phyloP scores from a whole-genome alignment of 2,113 vertebrate genomes.

The Probosciger aterrimus region DNA sequence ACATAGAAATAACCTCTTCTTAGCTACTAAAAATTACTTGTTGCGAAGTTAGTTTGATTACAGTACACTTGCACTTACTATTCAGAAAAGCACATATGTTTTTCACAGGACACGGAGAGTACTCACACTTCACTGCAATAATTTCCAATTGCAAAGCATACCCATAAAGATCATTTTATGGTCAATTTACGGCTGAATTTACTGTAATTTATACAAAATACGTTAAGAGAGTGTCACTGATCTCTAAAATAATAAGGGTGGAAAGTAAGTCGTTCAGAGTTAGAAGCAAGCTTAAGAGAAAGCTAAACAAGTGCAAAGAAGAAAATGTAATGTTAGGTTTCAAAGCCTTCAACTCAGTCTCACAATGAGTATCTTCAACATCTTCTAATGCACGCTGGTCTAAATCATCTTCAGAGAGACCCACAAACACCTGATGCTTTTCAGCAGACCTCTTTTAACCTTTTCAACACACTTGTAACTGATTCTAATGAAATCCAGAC shows the following conservation, averaged over 20 bases:
- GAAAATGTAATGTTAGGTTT: not conserved
- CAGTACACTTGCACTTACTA: not conserved
- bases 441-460: not conserved
- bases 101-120: not conserved
- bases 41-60: not conserved
- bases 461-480: not conserved
- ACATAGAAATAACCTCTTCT: not conserved
- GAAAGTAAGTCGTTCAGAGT: not conserved
- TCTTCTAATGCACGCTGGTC: not conserved
- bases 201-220: not conserved
- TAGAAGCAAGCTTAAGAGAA: not conserved
- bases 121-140: not conserved
- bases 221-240: not conserved
- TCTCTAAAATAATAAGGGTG: not conserved
- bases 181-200: not conserved
- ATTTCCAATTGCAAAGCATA: not conserved
- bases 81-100: not conserved
- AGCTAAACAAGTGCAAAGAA: not conserved
- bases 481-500: not conserved
- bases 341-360: not conserved
- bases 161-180: not conserved
- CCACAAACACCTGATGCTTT: not conserved
- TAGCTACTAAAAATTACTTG: not conserved
- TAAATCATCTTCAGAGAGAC: not conserved
- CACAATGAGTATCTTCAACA: not conserved